Evolutionary conservation across 2,113 vertebrate species (phyloP).

Genomic region (Sander lucioperca): DNA sequence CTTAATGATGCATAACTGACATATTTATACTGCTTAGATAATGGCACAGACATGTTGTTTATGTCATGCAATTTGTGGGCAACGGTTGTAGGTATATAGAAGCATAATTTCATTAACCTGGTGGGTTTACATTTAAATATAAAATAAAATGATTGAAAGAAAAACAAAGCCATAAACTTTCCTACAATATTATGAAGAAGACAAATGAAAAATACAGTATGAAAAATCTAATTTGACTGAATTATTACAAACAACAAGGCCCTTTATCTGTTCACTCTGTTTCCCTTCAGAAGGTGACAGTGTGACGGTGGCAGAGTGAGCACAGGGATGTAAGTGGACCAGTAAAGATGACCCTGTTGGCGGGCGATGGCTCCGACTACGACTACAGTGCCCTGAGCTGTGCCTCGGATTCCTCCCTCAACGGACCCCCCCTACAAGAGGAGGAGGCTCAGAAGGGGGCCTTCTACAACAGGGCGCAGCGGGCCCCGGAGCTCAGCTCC

Average conservation of each 20-base stretch:
- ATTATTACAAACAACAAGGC: neutral
- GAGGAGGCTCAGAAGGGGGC: slow-evolving; percentile 90
- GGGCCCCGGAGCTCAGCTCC: slow-evolving; percentile 77
- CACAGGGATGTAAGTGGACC: slow-evolving; percentile 86
- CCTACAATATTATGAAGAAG: too few relatives aligned
- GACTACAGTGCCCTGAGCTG: slow-evolving; percentile 98
- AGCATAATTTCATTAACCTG: neutral
- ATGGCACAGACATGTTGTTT: neutral
- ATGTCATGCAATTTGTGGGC: neutral
- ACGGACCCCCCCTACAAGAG: slow-evolving; percentile 87
- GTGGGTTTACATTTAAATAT: too few relatives aligned
- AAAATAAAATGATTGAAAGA: too few relatives aligned
- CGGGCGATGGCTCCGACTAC: slow-evolving; percentile 96
- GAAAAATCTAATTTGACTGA: neutral
- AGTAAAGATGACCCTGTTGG: slow-evolving; percentile 95
- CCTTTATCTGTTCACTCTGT: neutral
- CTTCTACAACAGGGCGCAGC: slow-evolving; percentile 93
- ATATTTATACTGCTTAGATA: slow-evolving; percentile 12
- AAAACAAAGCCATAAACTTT: neutral
- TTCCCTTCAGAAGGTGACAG: slow-evolving; percentile 43
- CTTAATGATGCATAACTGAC: slow-evolving; percentile 27
- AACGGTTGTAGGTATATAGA: neutral
- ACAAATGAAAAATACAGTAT: neutral
- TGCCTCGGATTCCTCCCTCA: slow-evolving; percentile 90
- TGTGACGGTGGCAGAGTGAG: slow-evolving; percentile 48